Percentiles rank a stretch among this genome's conserved stretches.
phyloP scores from a whole-genome alignment of 2,797 vertebrate species.

The Etheostoma nigrum region DNA sequence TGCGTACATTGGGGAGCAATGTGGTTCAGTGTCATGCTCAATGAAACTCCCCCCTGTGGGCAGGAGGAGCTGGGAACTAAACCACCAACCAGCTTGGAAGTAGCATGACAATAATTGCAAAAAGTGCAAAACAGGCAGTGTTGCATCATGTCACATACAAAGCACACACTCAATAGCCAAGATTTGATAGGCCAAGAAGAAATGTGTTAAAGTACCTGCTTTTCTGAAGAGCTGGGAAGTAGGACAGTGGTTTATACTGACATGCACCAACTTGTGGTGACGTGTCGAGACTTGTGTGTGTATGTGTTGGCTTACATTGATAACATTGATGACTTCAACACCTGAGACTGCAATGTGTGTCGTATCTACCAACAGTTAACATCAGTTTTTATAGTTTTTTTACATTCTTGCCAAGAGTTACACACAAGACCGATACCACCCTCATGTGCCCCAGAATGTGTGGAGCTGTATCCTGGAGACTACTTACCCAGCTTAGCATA shows the following conservation, averaged over 20 bases:
- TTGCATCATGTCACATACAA: not conserved
- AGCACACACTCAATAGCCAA: not conserved
- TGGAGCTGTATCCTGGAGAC: not conserved
- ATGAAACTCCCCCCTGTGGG: not conserved
- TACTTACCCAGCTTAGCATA: conserved; percentile 1
- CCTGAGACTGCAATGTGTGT: not conserved
- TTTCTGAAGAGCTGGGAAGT: not conserved
- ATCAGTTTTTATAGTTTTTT: not conserved
- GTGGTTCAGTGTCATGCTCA: conserved; percentile 2
- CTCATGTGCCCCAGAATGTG: not conserved
- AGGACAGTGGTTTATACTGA: not conserved
- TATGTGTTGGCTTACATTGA: not conserved
- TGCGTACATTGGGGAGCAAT: conserved; percentile 6
- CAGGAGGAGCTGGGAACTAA: not conserved
- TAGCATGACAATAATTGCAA: not conserved
- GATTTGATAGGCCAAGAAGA: not conserved
- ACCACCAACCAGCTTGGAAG: conserved; percentile 6
- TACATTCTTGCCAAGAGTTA: not conserved
- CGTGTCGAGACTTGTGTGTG: not conserved
- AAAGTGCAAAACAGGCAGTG: not conserved
- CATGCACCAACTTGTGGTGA: not conserved
- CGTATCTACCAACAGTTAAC: not conserved
- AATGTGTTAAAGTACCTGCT: not conserved
- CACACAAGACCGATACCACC: not conserved
- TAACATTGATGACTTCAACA: not conserved